Conservation (phyloP, 2,113 vertebrate genomes). For the Callospermophilus lateralis region DNA sequence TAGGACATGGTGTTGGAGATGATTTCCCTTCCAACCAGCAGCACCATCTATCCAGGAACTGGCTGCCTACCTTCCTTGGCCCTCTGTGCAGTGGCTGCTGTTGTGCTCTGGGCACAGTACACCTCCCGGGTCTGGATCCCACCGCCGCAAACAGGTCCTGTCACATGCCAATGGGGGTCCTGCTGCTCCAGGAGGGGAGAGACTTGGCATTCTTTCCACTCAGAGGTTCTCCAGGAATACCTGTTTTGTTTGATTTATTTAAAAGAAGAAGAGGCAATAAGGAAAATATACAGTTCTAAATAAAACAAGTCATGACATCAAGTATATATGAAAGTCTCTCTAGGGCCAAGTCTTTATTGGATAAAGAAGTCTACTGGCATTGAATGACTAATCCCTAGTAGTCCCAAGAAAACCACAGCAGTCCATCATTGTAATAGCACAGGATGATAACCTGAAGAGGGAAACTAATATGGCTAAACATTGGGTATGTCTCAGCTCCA, state of each 20-base stretch:
- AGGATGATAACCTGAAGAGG: neutral
- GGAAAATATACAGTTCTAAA: slow-evolving; percentile 56
- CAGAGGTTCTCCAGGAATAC: slow-evolving; percentile 95
- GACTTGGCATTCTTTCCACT: slow-evolving; percentile 94
- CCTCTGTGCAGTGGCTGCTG: slow-evolving; percentile 80
- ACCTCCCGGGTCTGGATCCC: slow-evolving; percentile 95
- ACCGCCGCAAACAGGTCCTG: slow-evolving; percentile 91
- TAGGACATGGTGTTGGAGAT: neutral
- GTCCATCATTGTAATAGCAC: neutral
- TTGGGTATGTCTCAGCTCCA: neutral
- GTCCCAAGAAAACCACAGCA: neutral
- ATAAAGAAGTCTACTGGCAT: neutral
- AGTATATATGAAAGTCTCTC: neutral
- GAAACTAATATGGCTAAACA: neutral
- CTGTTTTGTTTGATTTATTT: slow-evolving; percentile 85
- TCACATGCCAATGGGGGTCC: slow-evolving; percentile 85
- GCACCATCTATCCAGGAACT: neutral
- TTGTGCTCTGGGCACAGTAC: slow-evolving; percentile 91
- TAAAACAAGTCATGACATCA: slow-evolving; percentile 52
- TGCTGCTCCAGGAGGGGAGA: slow-evolving; percentile 92
- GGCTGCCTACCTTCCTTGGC: slow-evolving; percentile 92
- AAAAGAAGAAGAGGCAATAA: slow-evolving; percentile 75
- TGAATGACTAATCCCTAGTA: neutral
- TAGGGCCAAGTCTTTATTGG: neutral
- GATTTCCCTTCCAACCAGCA: neutral